Base-by-base conservation (phyloP, 1,140 invertebrate genomes). In the Drosophila equinoxialis region DNA sequence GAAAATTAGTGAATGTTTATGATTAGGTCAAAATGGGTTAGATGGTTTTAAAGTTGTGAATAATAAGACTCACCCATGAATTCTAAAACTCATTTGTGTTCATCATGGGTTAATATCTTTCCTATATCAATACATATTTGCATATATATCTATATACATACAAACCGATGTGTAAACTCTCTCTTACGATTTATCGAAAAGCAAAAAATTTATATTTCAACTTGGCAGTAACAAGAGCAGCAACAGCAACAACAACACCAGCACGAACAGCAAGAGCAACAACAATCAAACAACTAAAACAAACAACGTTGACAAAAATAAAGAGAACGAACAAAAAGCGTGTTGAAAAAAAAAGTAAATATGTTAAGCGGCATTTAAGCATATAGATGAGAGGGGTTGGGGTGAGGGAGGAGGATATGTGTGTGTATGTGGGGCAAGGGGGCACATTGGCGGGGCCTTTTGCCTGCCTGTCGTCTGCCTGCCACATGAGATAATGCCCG, bases 341-440 rank as follows among this genome's bases (percentile, higher is more conserved):
- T 51, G 45, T 51, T 51, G 11, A 6, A 41, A 55, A n/a, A 55
- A 62, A 57, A 80, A 69, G 79, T 71, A 87, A 87, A 86, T 86
- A 86, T 87, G 79, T 86, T 86, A 87, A 86, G 84, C 79, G 79
- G 64, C 82, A 82, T 87, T 87, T 87, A 86, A 86, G 79, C 67
- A 66, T 71, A 66, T 39, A 35, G 79, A 51, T 51, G 45, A 11
- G 45, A 13, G 37, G 3, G 35, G 35, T 2, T 2, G 45, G 45
- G 6, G 45, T 3, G 6, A 7, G 2, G 41, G 45, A 17, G 45
- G 20, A 6, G 14, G 5, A 48, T 3, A 17, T 14, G 42, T 30
- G 26, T 30, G 3, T 30, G 30, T 30, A 3, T 30, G 30, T 30
- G 30, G 6, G 5, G 30, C 6, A 30, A 0, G 6, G 42, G 17